These are phyloP conservation scores for Nephrotoma appendiculata DNA, from an alignment of 2,888 invertebrate genomes.

Conservation along the genomic window DNA sequence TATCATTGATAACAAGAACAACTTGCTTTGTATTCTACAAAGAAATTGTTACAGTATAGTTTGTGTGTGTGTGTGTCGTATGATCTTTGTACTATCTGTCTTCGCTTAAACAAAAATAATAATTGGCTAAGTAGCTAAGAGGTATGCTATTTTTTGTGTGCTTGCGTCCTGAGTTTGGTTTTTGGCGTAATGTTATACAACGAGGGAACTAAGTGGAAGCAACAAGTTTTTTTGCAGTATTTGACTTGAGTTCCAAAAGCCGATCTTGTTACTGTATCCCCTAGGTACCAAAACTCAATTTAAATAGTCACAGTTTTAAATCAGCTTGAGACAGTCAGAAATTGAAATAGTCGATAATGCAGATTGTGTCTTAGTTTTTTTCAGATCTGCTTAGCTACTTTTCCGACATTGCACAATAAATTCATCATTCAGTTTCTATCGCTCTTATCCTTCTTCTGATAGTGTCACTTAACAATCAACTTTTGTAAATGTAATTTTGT, in stretches of 20 bases:
- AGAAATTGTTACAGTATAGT: not conserved
- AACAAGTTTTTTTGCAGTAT: too few species aligned
- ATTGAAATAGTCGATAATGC: too few species aligned
- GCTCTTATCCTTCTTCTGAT: accelerated
- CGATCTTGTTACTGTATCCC: too few species aligned
- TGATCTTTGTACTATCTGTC: not conserved
- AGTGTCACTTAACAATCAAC: too few species aligned
- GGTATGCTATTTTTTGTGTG: not conserved
- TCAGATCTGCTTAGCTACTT: too few species aligned
- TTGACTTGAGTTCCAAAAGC: too few species aligned
- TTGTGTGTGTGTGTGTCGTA: not conserved
- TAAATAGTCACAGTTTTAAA: too few species aligned
- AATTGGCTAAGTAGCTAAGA: not conserved
- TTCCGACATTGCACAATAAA: too few species aligned
- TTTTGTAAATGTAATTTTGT: too few species aligned
- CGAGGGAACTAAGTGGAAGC: not conserved
- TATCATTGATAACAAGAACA: not conserved
- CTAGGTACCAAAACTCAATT: too few species aligned
- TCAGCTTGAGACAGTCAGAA: too few species aligned
- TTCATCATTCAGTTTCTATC: accelerated
- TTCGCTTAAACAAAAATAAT: not conserved
- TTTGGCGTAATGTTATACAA: not conserved
- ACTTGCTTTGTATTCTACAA: conserved; percentile 1
- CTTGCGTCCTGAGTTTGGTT: not conserved
- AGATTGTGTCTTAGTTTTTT: too few species aligned